Evolutionary conservation across 2,888 invertebrate genomes (phyloP).

Genomic region (Lycophotia porphyrea): DNA sequence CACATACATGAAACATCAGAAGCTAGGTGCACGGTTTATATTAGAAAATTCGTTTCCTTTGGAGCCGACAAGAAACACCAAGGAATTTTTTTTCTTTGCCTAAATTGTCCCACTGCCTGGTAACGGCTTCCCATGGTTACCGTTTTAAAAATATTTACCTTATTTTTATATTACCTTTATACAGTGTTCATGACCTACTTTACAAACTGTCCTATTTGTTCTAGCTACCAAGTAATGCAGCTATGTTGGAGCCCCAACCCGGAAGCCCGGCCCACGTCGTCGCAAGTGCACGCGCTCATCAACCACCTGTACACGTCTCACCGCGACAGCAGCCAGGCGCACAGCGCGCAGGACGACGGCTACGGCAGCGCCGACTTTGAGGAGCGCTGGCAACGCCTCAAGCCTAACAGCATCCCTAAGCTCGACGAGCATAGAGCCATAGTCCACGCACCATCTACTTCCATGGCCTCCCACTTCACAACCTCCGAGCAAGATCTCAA

Average conservation of each 20-base stretch:
- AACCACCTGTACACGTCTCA: slow-evolving; percentile 83
- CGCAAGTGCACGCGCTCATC: slow-evolving; percentile 85
- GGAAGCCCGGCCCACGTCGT: slow-evolving; percentile 77
- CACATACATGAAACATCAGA: neutral
- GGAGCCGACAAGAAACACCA: neutral
- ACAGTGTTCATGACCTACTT: too few species aligned
- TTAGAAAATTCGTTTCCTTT: neutral
- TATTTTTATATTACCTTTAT: too few species aligned
- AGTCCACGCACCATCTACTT: slow-evolving; percentile 84
- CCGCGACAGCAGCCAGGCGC: slow-evolving; percentile 62
- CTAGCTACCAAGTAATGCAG: slow-evolving; percentile 93
- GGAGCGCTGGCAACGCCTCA: slow-evolving; percentile 93
- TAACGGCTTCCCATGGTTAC: too few species aligned
- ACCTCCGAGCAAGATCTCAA: slow-evolving; percentile 80
- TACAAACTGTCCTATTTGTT: slow-evolving; percentile 6
- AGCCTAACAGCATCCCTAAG: slow-evolving; percentile 91
- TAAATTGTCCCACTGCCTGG: too few species aligned
- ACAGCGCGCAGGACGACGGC: slow-evolving; percentile 70
- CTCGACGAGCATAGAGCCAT: slow-evolving; percentile 89
- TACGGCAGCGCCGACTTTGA: slow-evolving; percentile 91
- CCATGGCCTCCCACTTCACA: slow-evolving; percentile 79
- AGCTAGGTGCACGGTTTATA: neutral
- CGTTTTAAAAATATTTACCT: too few species aligned
- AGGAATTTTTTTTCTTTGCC: too few species aligned
- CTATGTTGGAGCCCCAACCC: slow-evolving; percentile 91